A percentile compares a stretch with the other conserved stretches of the same genome.
Conservation (phyloP, 2,888 invertebrate genomes). For the Catocala sponsa region DNA sequence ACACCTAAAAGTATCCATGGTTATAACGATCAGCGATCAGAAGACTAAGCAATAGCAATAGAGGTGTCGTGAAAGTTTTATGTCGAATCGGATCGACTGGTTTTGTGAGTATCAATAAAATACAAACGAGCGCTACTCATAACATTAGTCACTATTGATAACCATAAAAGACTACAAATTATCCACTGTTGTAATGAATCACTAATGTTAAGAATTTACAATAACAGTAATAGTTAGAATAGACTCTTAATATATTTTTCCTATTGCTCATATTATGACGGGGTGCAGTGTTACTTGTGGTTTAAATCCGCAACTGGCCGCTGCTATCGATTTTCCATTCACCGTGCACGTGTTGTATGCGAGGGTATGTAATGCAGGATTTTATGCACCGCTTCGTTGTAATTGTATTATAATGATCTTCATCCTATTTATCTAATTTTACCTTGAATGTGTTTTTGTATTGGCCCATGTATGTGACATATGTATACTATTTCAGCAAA, state of each 20-base stretch:
- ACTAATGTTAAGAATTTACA: background rate
- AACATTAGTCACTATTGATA: too few species aligned
- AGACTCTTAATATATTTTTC: constrained; percentile 33
- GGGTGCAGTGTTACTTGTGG: constrained; percentile 77
- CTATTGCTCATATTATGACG: constrained; percentile 55
- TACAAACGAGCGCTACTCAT: too few species aligned
- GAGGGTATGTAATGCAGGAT: constrained; percentile 29
- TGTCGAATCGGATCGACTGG: too few species aligned
- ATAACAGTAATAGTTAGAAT: constrained; percentile 3
- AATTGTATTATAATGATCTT: constrained; percentile 48
- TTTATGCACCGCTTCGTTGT: constrained; percentile 38
- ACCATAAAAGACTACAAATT: too few species aligned
- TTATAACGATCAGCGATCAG: too few species aligned
- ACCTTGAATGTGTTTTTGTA: constrained; percentile 12
- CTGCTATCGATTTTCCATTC: constrained; percentile 77
- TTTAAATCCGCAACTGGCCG: constrained; percentile 74
- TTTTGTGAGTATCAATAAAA: too few species aligned
- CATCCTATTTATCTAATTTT: constrained; percentile 33
- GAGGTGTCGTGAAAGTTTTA: too few species aligned
- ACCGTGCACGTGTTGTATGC: constrained; percentile 53
- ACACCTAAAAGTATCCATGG: too few species aligned
- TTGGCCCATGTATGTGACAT: background rate
- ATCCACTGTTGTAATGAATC: background rate
- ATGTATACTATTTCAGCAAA: too few species aligned
- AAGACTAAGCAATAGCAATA: too few species aligned